These are phyloP conservation scores for Prorops nasuta DNA, from an alignment of 1,140 invertebrate genomes.

Conservation along the genomic window DNA sequence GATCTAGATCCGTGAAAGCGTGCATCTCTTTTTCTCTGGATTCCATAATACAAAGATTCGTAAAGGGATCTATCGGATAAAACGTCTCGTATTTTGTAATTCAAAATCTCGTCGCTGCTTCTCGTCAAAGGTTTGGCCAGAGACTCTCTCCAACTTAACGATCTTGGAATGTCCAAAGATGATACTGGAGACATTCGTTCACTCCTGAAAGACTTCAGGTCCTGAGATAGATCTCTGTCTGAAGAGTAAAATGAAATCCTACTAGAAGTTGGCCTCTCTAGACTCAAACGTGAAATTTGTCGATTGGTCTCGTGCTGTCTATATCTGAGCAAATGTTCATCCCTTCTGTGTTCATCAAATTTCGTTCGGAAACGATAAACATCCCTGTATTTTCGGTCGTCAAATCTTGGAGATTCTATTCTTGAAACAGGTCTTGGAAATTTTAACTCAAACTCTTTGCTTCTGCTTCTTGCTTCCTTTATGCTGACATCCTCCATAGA, in stretches of 20 bases:
- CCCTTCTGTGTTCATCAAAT: not conserved
- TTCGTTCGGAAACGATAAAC: not conserved
- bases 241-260: not conserved
- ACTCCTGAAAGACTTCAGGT: not conserved
- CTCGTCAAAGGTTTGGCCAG: constrained; percentile 10
- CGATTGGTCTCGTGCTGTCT: not conserved
- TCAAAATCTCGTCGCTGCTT: constrained; percentile 18
- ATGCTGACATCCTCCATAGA: no score
- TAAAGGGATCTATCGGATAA: constrained; percentile 19
- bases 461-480: no score
- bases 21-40: constrained; percentile 19
- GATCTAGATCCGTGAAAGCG: constrained; percentile 21
- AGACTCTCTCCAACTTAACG: constrained; percentile 26
- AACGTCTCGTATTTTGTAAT: constrained; percentile 21
- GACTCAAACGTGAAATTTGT: not conserved
- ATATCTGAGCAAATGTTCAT: not conserved
- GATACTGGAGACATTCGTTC: constrained; percentile 10
- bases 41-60: constrained; percentile 15
- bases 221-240: not conserved
- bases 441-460: no score
- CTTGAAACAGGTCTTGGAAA: no score
- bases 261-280: not conserved
- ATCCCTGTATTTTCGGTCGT: not conserved
- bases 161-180: constrained; percentile 16
- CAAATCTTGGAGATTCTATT: not conserved